Base-by-base conservation (phyloP, 2,113 vertebrate species). In the Pogona vitticeps region DNA sequence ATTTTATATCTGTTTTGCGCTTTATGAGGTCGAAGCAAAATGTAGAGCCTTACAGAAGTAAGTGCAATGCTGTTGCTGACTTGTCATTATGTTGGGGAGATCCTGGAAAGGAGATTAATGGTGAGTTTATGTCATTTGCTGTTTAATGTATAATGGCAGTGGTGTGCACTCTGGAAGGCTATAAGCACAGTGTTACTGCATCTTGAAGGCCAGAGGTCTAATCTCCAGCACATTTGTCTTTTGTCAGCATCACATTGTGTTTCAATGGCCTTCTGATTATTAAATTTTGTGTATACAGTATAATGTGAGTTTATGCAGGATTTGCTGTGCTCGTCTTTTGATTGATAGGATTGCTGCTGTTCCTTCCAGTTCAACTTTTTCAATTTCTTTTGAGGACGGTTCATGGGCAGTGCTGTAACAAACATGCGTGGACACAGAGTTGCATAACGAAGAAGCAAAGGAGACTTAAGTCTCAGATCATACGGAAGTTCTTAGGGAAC, bases 31-130 rank as follows among this genome's bases (percentile, higher is more conserved):
- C 68, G 52, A 89, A 70, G 82, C 0, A 58, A 90, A 70, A 83
- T 0, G 59, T 84, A 33, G 82, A 86, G 70, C 40, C 84, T 10
- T 13, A 65, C 86, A 72, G 68, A 46, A 1, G 3, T 31, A 18
- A 61, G 58, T 83, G 10, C 38, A 77, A 26, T 78, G 46, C 18
- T 14, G 76, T 71, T 88, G 0, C 28, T 87, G 61, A 10, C 52
- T n/a, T 87, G 59, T 68, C 42, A 75, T 82, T 76, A 91, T 78
- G 28, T 84, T 70, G 77, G 63, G 81, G 91, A 91, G 6, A 89
- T 85, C 85, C 88, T 76, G 86, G 84, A 94, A 80, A 46, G 71
- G 33, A 78, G 89, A 28, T 89, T 90, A 94, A 90, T 87, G 86
- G 80, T 89, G 73, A 95, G 90, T 89, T 89, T 84, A 63, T 84